Percentiles rank a stretch among this genome's conserved stretches.
These are phyloP conservation scores for Apteryx owenii DNA, from an alignment of 2,113 vertebrate genomes.

Conservation along the genomic window DNA sequence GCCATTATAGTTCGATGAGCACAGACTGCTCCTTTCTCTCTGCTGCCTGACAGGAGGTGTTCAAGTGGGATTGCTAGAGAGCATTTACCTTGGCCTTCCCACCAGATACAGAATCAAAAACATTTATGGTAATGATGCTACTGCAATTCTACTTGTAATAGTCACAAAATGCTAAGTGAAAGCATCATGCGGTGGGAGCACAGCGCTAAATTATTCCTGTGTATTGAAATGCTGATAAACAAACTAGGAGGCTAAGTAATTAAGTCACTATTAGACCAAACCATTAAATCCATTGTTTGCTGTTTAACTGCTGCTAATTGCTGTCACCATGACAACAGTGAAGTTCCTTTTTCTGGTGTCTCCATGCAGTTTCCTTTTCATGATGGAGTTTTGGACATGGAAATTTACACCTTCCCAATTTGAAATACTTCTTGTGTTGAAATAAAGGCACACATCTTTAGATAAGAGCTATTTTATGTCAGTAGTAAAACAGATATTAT, in stretches of 20 bases:
- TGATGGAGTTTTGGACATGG: background rate
- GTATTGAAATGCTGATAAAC: slow-evolving; percentile 42
- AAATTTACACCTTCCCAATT: slow-evolving; percentile 32
- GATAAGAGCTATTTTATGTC: background rate
- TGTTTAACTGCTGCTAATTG: slow-evolving; percentile 72
- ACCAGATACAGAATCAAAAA: background rate
- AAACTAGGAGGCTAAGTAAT: slow-evolving; percentile 57
- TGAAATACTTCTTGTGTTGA: background rate
- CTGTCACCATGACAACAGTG: slow-evolving; percentile 70
- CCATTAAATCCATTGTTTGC: slow-evolving; percentile 65
- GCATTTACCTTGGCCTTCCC: slow-evolving; percentile 28
- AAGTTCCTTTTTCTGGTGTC: slow-evolving; percentile 48
- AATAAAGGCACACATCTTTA: slow-evolving; percentile 7
- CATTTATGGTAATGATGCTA: slow-evolving; percentile 26
- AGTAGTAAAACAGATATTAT: background rate
- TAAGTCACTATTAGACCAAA: slow-evolving; percentile 65
- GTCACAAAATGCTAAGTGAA: slow-evolving; percentile 22
- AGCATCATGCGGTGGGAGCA: background rate
- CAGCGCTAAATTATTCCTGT: slow-evolving; percentile 23
- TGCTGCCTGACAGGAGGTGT: background rate
- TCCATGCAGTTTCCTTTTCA: slow-evolving; percentile 23
- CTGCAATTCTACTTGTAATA: slow-evolving; percentile 48
- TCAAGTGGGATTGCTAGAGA: slow-evolving; percentile 18
- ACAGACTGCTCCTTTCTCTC: slow-evolving; percentile 26
- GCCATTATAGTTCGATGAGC: slow-evolving; percentile 1